Conservation (phyloP, 2,797 vertebrate genomes). For the Crocodylus rhombifer region DNA sequence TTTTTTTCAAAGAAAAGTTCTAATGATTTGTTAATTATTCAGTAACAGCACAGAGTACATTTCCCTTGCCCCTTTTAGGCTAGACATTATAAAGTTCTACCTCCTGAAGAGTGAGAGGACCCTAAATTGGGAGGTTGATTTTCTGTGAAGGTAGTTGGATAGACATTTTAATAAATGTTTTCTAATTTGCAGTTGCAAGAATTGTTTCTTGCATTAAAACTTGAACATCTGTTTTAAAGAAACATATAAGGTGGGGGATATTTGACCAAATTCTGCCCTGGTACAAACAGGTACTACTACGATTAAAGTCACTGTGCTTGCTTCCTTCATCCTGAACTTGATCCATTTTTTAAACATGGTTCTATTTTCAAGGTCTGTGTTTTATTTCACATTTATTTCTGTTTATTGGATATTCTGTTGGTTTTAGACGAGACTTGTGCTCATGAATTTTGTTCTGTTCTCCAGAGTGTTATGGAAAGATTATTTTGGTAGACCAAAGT, state of each 20-base stretch:
- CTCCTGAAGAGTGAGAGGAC: neutral
- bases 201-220: neutral
- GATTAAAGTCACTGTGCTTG: neutral
- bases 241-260: neutral
- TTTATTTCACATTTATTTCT: neutral
- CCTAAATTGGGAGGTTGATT: neutral
- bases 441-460: neutral
- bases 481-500: neutral
- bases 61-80: neutral
- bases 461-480: neutral
- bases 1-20: conserved; percentile 3
- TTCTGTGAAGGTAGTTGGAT: neutral
- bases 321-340: neutral
- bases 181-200: neutral
- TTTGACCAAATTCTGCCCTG: neutral
- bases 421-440: neutral
- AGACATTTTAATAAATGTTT: neutral
- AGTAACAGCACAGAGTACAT: neutral
- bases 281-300: neutral
- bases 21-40: neutral
- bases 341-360: neutral
- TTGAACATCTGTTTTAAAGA: neutral
- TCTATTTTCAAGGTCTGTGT: neutral
- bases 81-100: neutral
- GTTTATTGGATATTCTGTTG: neutral